Evolutionary conservation across 2,797 vertebrate genomes (phyloP).

Genomic region (Hipposideros larvatus): DNA sequence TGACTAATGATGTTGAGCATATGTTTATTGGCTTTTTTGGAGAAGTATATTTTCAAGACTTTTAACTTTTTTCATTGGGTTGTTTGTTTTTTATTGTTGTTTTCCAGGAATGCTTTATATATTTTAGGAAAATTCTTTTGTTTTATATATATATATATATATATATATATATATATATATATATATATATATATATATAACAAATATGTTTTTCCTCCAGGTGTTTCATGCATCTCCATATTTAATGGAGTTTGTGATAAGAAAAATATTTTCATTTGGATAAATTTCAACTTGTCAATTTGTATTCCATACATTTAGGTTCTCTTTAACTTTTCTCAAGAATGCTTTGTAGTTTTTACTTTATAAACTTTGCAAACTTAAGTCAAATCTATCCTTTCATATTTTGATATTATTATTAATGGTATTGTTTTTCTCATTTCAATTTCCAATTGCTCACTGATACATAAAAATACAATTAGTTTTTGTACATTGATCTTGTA

Average conservation of each 20-base stretch:
- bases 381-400: neutral
- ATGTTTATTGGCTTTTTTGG: neutral
- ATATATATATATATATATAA: neutral
- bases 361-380: neutral
- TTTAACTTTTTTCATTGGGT: neutral
- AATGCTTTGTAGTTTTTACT: neutral
- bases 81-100: neutral
- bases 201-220: neutral
- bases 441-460: neutral
- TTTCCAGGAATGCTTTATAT: neutral
- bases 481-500: neutral
- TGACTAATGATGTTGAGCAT: neutral
- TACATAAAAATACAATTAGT: neutral
- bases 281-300: neutral
- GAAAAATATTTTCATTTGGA: constrained; percentile 45
- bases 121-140: neutral
- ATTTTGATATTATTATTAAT: neutral
- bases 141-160: neutral
- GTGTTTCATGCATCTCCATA: neutral
- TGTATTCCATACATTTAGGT: neutral
- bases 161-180: neutral
- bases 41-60: neutral
- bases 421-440: neutral
- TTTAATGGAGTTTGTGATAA: neutral
- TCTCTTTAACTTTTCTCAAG: neutral